Percentiles rank a stretch among this genome's conserved stretches.
These are phyloP conservation scores for Schizaphis graminum DNA, from an alignment of 2,888 invertebrate genomes.

Conservation along the genomic window DNA sequence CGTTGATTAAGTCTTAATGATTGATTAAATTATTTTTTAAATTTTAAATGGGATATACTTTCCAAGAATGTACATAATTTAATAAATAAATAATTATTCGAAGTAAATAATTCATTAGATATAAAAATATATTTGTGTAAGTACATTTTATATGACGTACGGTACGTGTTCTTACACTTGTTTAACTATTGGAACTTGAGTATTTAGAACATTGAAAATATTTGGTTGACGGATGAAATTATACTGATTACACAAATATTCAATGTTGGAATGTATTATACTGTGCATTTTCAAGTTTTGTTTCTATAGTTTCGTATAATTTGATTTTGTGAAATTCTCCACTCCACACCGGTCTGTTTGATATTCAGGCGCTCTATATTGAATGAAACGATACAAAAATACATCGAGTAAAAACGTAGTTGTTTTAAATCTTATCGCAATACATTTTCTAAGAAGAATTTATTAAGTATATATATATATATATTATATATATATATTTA, in stretches of 20 bases:
- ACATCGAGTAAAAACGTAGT: neutral
- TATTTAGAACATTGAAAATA: slow-evolving; percentile 22
- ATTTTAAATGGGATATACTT: too few relatives aligned
- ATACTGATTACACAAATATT: slow-evolving; percentile 34
- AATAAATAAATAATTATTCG: neutral
- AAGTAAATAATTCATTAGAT: neutral
- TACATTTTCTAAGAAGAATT: neutral
- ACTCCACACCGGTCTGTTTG: neutral
- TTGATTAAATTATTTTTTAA: neutral
- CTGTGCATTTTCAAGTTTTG: neutral
- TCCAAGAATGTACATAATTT: neutral
- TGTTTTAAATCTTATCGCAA: neutral
- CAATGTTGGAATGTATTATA: slow-evolving; percentile 11
- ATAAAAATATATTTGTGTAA: neutral
- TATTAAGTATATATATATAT: neutral
- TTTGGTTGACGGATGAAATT: slow-evolving; percentile 2
- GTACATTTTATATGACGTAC: neutral
- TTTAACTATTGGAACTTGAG: neutral
- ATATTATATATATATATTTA: too few relatives aligned
- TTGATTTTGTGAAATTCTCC: slow-evolving; percentile 16
- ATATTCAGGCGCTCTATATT: neutral
- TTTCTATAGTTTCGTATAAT: slow-evolving; percentile 14
- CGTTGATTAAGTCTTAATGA: neutral
- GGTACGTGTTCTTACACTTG: neutral
- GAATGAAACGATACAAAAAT: neutral